Evolutionary conservation across 2,113 vertebrate genomes (phyloP).

Genomic region (Atlantisia rogersi): DNA sequence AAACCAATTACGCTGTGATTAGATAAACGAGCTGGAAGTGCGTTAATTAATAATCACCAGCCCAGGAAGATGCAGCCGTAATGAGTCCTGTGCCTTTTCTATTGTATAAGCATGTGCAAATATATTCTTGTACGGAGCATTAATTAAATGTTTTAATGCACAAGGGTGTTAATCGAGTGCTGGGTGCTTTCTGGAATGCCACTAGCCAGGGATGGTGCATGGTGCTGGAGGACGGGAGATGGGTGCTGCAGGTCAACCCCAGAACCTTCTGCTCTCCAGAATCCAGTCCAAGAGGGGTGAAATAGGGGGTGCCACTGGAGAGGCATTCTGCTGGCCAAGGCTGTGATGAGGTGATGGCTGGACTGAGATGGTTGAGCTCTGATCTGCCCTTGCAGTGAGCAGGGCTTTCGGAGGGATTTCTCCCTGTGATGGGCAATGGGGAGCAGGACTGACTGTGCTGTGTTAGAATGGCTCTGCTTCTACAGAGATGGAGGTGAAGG

Average conservation of each 20-base stretch:
- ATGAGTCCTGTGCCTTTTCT: neutral
- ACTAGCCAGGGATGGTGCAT: accelerated
- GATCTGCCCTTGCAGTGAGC: neutral
- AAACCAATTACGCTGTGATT: conserved; percentile 33
- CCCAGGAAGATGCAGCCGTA: neutral
- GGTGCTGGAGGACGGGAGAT: neutral
- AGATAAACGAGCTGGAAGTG: conserved; percentile 47
- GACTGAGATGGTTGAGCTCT: neutral
- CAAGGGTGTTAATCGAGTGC: accelerated
- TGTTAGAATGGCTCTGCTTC: accelerated
- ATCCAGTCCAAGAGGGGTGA: neutral
- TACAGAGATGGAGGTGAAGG: neutral
- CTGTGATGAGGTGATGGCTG: accelerated
- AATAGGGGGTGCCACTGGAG: accelerated
- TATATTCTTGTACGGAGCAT: neutral
- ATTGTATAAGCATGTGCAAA: neutral
- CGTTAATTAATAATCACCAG: conserved; percentile 53
- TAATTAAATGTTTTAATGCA: neutral
- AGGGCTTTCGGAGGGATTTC: neutral
- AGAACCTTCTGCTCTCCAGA: neutral
- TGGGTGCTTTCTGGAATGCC: accelerated
- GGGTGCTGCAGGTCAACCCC: neutral
- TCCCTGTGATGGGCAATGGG: neutral
- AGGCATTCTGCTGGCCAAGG: accelerated
- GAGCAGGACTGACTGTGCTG: neutral